Conservation (phyloP, 2,113 vertebrate genomes). For the Pelobates fuscus region DNA sequence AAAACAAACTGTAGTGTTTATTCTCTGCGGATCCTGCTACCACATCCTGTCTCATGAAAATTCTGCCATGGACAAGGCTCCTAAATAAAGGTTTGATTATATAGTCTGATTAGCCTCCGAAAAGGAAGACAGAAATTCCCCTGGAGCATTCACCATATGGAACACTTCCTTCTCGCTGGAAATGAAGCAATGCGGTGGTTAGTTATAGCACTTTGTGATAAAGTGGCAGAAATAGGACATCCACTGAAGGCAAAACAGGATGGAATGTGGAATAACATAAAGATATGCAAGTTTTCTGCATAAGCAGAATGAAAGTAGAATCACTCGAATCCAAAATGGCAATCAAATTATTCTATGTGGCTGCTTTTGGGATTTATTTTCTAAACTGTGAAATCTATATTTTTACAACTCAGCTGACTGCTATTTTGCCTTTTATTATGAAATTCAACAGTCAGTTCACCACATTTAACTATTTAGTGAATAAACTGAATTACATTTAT, state of each 20-base stretch:
- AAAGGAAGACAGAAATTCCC: conserved; percentile 49
- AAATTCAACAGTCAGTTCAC: too few relatives aligned
- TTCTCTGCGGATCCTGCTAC: conserved; percentile 33
- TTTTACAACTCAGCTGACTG: too few relatives aligned
- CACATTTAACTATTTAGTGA: too few relatives aligned
- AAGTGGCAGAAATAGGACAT: conserved; percentile 38
- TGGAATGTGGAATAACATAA: conserved; percentile 7
- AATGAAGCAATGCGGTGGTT: conserved; percentile 33
- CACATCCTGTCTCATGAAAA: conserved; percentile 41
- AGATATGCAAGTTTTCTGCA: neutral
- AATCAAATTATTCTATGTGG: too few relatives aligned
- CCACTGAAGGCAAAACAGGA: conserved; percentile 1
- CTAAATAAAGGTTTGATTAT: conserved; percentile 46
- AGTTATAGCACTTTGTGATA: conserved; percentile 34
- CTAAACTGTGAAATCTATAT: too few relatives aligned
- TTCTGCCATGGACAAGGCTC: conserved; percentile 29
- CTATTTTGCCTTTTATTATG: too few relatives aligned
- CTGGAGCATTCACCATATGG: conserved; percentile 44
- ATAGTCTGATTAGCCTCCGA: conserved; percentile 45
- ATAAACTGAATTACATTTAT: too few relatives aligned
- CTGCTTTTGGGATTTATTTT: too few relatives aligned
- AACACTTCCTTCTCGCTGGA: conserved; percentile 40
- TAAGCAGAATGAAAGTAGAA: too few relatives aligned
- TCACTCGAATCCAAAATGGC: too few relatives aligned
- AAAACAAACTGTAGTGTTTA: conserved; percentile 31